Evolutionary conservation across 2,113 vertebrate genomes (phyloP), one percentile per base, ranked within the genome.

Genomic region (Carettochelys insculpta): DNA sequence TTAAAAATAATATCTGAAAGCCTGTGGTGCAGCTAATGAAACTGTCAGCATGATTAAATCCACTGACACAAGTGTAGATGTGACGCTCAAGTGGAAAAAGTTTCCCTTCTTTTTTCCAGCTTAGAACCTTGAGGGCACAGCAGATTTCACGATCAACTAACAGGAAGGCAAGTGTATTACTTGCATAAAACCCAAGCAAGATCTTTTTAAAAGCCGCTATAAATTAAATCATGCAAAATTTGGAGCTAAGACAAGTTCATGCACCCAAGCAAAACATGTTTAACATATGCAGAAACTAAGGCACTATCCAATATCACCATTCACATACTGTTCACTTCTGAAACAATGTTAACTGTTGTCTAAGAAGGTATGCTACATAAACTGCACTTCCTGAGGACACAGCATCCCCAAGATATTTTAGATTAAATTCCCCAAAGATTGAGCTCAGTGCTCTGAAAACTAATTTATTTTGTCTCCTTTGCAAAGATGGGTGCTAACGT

Each of bases 31-130:
- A 80, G 47, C 54, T 82, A 51, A 80, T 68, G 75, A 86, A 45
- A 47, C 11, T 86, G 25, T 2, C 2, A 8, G 85, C 7, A 56
- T 2, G 1, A 58, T 24, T 2, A 82, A 90, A 90, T 92, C 4
- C 61, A 29, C 14, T 43, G 83, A 1, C 4, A n/a, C 84, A 94
- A 77, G 29, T 0, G 0, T 29, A 5, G 88, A 43, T 29, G 11
- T 68, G 38, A 86, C 20, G 8, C 11, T 45, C 10, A 6, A 68
- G 91, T 38, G 12, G n/a, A 86, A 25, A 4, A 41, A 3, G 73
- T 8, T 2, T 83, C 22, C 25, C 25, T 76, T n/a, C n/a, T 31
- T 14, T 19, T 47, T 71, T 5, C 11, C 20, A 17, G 65, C 65
- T 1, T 54, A 27, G 0, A 92, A 5, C 19, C 25, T 76, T n/a